Percentiles rank a stretch among this genome's conserved stretches.
phyloP scores from a whole-genome alignment of 2,888 invertebrate genomes.

The Molorchus minor region DNA sequence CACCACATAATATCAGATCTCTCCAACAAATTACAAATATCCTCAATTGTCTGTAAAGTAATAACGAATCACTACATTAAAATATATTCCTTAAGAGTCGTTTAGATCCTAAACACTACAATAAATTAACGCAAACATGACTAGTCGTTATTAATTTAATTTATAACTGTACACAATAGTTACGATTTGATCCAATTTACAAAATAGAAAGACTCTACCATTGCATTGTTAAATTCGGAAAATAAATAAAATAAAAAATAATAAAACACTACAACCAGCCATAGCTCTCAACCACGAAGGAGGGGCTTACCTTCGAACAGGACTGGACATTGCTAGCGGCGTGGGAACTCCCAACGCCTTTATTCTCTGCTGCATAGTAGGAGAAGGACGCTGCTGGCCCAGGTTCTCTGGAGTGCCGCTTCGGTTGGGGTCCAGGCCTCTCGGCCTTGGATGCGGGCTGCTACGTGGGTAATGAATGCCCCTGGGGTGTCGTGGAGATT shows the following conservation, averaged over 20 bases:
- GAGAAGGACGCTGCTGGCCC: constrained; percentile 71
- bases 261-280: constrained; percentile 6
- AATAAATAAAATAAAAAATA: constrained; percentile 12
- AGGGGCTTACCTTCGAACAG: constrained; percentile 82
- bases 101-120: too few species aligned
- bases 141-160: too few species aligned
- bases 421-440: constrained; percentile 71
- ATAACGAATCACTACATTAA: too few species aligned
- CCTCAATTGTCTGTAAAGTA: too few species aligned
- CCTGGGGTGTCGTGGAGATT: constrained; percentile 60
- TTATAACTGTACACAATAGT: too few species aligned
- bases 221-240: constrained; percentile 18
- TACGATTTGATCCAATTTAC: too few species aligned
- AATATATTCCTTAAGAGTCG: too few species aligned
- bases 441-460: constrained; percentile 81
- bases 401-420: constrained; percentile 57
- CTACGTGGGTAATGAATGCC: constrained; percentile 72
- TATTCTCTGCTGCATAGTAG: constrained; percentile 90
- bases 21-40: too few species aligned
- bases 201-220: constrained; percentile 16
- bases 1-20: too few species aligned
- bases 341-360: constrained; percentile 91
- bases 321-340: constrained; percentile 86
- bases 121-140: too few species aligned
- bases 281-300: background rate